Evolutionary conservation across 2,888 invertebrate species (phyloP).

Genomic region (Drosophila acutilabella): DNA sequence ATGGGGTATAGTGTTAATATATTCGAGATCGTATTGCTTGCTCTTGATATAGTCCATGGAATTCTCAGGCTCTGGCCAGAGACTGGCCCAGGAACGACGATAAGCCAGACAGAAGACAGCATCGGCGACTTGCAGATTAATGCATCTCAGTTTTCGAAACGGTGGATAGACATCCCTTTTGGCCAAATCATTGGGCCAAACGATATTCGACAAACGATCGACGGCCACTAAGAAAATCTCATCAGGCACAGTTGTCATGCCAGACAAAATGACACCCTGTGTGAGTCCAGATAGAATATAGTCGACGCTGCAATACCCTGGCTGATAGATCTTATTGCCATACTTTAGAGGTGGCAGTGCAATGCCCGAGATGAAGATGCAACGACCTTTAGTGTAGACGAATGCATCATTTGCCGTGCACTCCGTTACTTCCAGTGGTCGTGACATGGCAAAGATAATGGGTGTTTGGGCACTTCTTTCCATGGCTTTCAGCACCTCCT

Average conservation of each 20-base stretch:
- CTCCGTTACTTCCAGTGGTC: constrained; percentile 31
- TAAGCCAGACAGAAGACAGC: constrained; percentile 58
- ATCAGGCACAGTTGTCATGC: constrained; percentile 57
- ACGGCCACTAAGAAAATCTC: constrained; percentile 66
- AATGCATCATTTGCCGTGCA: constrained; percentile 64
- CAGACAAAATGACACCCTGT: constrained; percentile 58
- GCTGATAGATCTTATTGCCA: constrained; percentile 64
- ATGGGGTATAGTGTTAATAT: neutral
- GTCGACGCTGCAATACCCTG: constrained; percentile 44
- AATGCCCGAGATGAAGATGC: constrained; percentile 51
- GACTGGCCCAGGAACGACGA: constrained; percentile 54
- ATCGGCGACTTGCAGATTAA: constrained; percentile 54
- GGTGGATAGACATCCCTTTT: constrained; percentile 64
- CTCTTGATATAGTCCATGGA: constrained; percentile 45
- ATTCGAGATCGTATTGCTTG: constrained; percentile 22
- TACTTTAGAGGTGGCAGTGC: constrained; percentile 54
- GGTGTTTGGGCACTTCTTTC: constrained; percentile 50
- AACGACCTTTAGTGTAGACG: constrained; percentile 62
- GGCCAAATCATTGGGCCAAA: constrained; percentile 64
- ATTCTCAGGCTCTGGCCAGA: constrained; percentile 64
- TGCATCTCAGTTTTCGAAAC: constrained; percentile 43
- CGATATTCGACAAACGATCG: constrained; percentile 49
- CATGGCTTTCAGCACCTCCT: constrained; percentile 63
- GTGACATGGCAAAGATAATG: constrained; percentile 56
- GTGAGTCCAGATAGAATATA: constrained; percentile 52